These are phyloP conservation scores for Brachypteracias leptosomus DNA, from an alignment of 2,113 vertebrate species.

Conservation along the genomic window DNA sequence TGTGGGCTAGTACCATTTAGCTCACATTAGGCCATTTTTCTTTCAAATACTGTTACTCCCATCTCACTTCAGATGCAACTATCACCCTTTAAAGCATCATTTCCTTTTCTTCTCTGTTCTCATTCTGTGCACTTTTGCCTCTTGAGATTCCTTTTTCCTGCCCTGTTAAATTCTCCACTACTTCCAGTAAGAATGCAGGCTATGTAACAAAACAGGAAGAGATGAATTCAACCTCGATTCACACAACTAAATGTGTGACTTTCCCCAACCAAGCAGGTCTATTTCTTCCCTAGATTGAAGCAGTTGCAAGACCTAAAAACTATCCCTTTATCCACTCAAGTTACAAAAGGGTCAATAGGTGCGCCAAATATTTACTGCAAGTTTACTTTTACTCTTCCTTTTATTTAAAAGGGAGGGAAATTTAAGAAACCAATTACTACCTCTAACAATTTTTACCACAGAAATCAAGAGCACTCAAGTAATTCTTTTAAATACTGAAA, in stretches of 20 bases:
- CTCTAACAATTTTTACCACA: neutral
- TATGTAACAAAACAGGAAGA: neutral
- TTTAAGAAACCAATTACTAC: neutral
- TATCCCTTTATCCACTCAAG: neutral
- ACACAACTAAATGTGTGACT: neutral
- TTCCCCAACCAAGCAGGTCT: neutral
- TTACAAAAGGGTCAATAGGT: fast-evolving
- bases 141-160: neutral
- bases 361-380: neutral
- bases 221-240: neutral
- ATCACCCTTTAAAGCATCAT: neutral
- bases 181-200: neutral
- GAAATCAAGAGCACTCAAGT: neutral
- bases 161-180: neutral
- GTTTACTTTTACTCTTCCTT: neutral
- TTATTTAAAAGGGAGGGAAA: neutral
- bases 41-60: neutral
- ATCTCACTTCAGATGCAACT: neutral
- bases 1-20: neutral
- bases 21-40: neutral
- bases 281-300: neutral
- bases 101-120: neutral
- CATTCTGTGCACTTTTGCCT: neutral
- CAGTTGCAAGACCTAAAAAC: neutral
- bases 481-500: neutral